Percentiles rank a stretch among this genome's conserved stretches.
phyloP scores from a whole-genome alignment of 2,113 vertebrate genomes.

The Tragulus kanchil region DNA sequence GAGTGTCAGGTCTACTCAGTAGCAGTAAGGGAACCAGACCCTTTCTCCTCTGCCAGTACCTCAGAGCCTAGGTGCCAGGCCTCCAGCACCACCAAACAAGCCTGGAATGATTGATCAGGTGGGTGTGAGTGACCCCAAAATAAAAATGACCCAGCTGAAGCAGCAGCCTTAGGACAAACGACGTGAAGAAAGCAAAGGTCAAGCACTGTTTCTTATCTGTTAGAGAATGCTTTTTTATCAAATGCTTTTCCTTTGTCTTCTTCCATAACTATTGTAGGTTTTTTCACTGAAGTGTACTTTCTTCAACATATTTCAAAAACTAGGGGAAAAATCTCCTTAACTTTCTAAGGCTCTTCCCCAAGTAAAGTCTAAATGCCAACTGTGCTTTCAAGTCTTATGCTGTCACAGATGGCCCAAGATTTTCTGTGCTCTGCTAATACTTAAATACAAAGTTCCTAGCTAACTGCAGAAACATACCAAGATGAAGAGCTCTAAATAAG shows the following conservation, averaged over 20 bases:
- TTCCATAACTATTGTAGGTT: not conserved
- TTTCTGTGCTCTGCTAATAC: not conserved
- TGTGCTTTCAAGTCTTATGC: slow-evolving; percentile 42
- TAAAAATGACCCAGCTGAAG: not conserved
- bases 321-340: not conserved
- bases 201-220: not conserved
- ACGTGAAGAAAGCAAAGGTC: not conserved
- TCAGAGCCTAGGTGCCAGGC: not conserved
- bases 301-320: slow-evolving; percentile 47
- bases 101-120: not conserved
- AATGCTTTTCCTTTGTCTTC: not conserved
- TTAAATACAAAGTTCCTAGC: no score
- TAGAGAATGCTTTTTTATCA: not conserved
- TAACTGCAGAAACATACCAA: no score
- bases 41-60: not conserved
- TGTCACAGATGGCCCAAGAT: slow-evolving; percentile 6
- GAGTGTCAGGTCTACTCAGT: not conserved
- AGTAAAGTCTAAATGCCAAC: slow-evolving; percentile 53
- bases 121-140: not conserved
- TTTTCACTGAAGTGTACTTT: slow-evolving; percentile 39
- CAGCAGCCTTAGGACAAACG: not conserved
- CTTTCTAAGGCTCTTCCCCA: slow-evolving; percentile 2
- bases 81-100: not conserved
- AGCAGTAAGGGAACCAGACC: not conserved
- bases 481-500: not conserved